Evolutionary conservation across 2,888 invertebrate species (phyloP), one percentile per base, ranked within the genome.

Genomic region (Miltochrista miniata): DNA sequence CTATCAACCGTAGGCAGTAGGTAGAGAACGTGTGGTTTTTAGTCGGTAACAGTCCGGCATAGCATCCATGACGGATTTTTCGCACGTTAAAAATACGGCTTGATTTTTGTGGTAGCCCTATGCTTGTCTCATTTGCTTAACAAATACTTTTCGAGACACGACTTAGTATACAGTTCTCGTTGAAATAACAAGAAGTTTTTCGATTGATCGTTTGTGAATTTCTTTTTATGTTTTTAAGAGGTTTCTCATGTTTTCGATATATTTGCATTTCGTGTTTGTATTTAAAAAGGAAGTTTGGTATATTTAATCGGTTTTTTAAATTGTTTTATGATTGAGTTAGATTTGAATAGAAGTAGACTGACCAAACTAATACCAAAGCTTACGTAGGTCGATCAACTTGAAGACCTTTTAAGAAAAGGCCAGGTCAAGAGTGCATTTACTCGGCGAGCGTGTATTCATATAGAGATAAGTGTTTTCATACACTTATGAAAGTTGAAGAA

Each of bases 121-220:
- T 12, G 29, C 33, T 42, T 9, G 38, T 13, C 64, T 70, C 69
- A 70, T 70, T 70, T 70, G 69, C 60, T 64, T 70, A 59, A 60
- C 69, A 70, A 70, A 70, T 70, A 61, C 55, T 61, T 54, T 43
- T 34, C 35, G 45, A 45, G 50, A 64, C 62, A 64, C 58, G 57
- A 54, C 57, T 61, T 53, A 47, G 51, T 45, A 45, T 48, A 46
- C 54, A 49, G 52, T 50, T 59, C 56, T 57, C 56, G 50, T 56
- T 65, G 53, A 59, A 61, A 57, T 61, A 64, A 68, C 53, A 55
- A 61, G 53, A 64, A 52, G 37, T 55, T 61, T 58, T 49, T n/a
- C 64, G 54, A 61, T 68, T 59, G 59, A 61, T 64, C 51, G 54
- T 30, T 47, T 48, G 40, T 15, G 41, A 43, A 43, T 45, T 52